A percentile compares a stretch with the other conserved stretches of the same genome.
Conservation (phyloP, 2,113 vertebrate genomes). For the Takifugu flavidus region DNA sequence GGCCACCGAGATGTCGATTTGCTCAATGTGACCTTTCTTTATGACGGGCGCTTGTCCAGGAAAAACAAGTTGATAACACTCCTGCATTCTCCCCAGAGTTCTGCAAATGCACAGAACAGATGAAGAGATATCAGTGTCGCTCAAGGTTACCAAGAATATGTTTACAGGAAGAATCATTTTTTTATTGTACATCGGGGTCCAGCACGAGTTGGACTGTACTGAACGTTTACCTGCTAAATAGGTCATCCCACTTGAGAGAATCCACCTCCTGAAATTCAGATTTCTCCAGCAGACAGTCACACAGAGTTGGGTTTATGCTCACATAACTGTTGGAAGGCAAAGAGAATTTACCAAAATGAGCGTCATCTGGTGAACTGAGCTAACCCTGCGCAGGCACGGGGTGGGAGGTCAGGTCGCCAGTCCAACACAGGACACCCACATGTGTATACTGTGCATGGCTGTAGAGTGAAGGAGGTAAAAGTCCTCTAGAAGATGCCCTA, state of each 20-base stretch:
- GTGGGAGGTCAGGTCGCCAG: no score
- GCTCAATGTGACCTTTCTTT: conserved; percentile 86
- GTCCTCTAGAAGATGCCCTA: no score
- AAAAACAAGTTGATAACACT: conserved; percentile 85
- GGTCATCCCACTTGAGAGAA: conserved; percentile 88
- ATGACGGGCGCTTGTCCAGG: conserved; percentile 79
- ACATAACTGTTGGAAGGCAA: conserved; percentile 77
- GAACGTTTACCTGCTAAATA: conserved; percentile 83
- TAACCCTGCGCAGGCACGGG: no score
- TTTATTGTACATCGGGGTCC: no score
- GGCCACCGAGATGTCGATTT: conserved; percentile 83
- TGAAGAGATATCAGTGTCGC: neutral
- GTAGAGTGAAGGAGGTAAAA: no score
- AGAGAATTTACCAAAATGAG: neutral
- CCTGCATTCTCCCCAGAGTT: conserved; percentile 84
- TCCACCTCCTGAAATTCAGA: conserved; percentile 82
- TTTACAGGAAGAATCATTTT: neutral
- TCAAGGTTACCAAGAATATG: neutral
- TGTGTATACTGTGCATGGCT: no score
- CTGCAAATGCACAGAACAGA: conserved; percentile 60
- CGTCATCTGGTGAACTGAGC: no score
- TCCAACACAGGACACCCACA: no score
- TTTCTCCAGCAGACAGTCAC: conserved; percentile 91
- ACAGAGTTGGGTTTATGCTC: conserved; percentile 83
- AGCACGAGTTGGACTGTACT: neutral